phyloP scores from a whole-genome alignment of 2,797 vertebrate genomes.

The Gymnocypris eckloni region DNA sequence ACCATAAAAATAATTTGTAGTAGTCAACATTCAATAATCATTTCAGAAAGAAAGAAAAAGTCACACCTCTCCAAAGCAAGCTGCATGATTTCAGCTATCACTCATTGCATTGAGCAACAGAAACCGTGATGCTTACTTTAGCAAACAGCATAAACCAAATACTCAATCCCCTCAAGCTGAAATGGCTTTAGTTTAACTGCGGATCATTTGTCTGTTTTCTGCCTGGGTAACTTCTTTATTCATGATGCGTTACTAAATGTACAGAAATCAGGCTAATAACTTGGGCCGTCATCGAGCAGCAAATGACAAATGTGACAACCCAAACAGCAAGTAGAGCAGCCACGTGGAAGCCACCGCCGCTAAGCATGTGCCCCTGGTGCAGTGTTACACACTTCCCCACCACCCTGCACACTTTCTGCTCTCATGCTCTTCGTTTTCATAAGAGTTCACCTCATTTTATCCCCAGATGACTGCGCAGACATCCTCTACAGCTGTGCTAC shows the following conservation, averaged over 20 bases:
- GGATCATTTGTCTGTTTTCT: background rate
- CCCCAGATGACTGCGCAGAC: slow-evolving; percentile 1
- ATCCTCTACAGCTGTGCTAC: background rate
- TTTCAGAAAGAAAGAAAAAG: background rate
- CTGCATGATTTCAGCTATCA: background rate
- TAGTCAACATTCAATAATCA: background rate
- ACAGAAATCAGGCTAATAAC: background rate
- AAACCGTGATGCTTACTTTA: background rate
- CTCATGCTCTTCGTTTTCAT: background rate
- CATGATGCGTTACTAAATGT: background rate
- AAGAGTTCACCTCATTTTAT: background rate
- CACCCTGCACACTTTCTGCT: background rate
- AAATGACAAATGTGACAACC: slow-evolving; percentile 11
- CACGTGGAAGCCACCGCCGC: background rate
- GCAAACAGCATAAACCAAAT: background rate
- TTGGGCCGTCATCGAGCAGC: background rate
- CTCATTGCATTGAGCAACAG: background rate
- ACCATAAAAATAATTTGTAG: background rate
- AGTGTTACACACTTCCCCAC: background rate
- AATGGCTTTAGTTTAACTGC: background rate
- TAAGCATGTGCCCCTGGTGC: background rate
- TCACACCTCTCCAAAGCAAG: background rate
- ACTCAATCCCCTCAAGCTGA: background rate
- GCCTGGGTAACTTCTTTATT: background rate
- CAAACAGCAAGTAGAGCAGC: slow-evolving; percentile 12